Base-by-base conservation (phyloP, 2,888 invertebrate species). In the Cinara cedri region DNA sequence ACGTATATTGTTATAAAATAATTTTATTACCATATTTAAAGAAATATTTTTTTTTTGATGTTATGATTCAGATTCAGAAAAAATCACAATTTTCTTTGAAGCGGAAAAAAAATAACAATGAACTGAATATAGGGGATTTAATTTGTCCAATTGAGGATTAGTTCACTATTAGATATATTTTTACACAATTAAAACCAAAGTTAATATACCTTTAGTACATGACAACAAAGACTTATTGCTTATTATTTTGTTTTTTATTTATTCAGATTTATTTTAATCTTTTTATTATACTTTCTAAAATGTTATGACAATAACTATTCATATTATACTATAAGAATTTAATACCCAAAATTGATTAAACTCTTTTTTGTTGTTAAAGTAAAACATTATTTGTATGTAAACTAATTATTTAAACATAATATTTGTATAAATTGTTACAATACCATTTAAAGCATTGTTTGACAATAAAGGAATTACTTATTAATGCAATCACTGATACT, bases 71-170 rank as follows among this genome's bases (percentile, higher is more conserved):
- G 94, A 90, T 92, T 85, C 91, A 92, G 85, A 95, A 94, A 87
- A 94, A 93, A 86, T 92, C 93, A 70, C 95, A 95, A 86, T 95
- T 95, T 86, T 93, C 94, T 0, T 86, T 95, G 84, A 95, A 94
- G 85, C 87, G 91, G 66, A 93, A 93, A 87, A 94, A 93, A 86
- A 93, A 93, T 84, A 84, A 84, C 80, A 91, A 91, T 82, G 96
- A 95, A 84, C 87, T 91, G 55, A 95, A 95, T 84, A 90, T 92
- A 84, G 93, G 92, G 34, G 94, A 95, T 85, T 90, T 94, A 84
- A 93, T 97, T 83, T 96, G 96, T 84, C 96, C 96, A n/a, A 88
- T 93, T 84, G 88, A 88, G 0, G 57, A 78, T 49, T 74, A 42
- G 34, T 34, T 34, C 42, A 74, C 13, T 46, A 72, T 60, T 26